Percentiles rank a stretch among this genome's conserved stretches.
These are phyloP conservation scores for Phrixothrix hirtus DNA, from an alignment of 2,888 invertebrate genomes.

Conservation along the genomic window DNA sequence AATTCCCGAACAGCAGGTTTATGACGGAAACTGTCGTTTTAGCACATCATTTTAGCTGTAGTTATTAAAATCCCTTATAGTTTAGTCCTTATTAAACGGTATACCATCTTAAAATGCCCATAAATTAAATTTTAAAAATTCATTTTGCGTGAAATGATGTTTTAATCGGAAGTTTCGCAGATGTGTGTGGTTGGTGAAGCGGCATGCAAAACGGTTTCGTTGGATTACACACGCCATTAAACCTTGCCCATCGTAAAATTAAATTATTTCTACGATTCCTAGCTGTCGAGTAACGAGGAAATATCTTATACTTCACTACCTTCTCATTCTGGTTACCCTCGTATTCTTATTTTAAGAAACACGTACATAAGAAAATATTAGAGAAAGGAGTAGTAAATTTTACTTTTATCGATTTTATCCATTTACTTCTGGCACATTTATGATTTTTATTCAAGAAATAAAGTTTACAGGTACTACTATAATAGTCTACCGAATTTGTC, in stretches of 20 bases:
- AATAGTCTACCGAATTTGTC: too few relatives aligned
- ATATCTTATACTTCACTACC: slow-evolving; percentile 30
- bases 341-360: slow-evolving; percentile 23
- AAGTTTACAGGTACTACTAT: slow-evolving; percentile 15
- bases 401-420: slow-evolving; percentile 30
- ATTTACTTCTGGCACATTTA: slow-evolving; percentile 17
- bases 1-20: too few relatives aligned
- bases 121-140: slow-evolving; percentile 36
- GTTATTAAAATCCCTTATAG: too few relatives aligned
- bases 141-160: too few relatives aligned
- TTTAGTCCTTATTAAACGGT: slow-evolving; percentile 18
- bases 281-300: slow-evolving; percentile 29
- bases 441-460: slow-evolving; percentile 20
- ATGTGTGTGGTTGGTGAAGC: slow-evolving; percentile 31
- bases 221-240: slow-evolving; percentile 40
- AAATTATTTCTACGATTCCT: slow-evolving; percentile 41
- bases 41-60: too few relatives aligned
- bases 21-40: too few relatives aligned
- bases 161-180: slow-evolving; percentile 33
- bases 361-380: slow-evolving; percentile 24
- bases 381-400: slow-evolving; percentile 30
- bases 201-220: slow-evolving; percentile 34
- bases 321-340: slow-evolving; percentile 15
- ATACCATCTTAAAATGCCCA: slow-evolving; percentile 24
- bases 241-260: slow-evolving; percentile 40